Conservation (phyloP, 2,797 vertebrate genomes). For the Miichthys miiuy region DNA sequence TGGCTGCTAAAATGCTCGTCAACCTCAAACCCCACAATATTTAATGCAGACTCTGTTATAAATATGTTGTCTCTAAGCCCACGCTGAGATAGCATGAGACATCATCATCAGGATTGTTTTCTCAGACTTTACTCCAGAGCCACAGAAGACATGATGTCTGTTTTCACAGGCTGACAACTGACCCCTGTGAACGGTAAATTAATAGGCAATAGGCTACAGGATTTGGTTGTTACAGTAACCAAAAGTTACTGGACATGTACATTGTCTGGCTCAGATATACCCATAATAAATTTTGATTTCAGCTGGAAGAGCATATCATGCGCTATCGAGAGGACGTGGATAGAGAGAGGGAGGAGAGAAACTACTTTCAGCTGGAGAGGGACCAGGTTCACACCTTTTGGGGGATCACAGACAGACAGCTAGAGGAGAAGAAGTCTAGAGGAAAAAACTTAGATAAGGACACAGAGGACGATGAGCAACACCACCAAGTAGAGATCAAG, state of each 20-base stretch:
- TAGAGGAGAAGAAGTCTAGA: conserved; percentile 88
- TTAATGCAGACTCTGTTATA: background rate
- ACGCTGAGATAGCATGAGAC: background rate
- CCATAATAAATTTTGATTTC: conserved; percentile 24
- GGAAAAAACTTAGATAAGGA: conserved; percentile 88
- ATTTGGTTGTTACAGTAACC: background rate
- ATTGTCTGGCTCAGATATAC: background rate
- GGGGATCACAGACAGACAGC: conserved; percentile 86
- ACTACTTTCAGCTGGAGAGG: conserved; percentile 92
- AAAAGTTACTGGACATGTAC: background rate
- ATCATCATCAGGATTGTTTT: background rate
- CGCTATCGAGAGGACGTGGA: conserved; percentile 90
- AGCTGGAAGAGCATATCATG: conserved; percentile 88
- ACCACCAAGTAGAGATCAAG: conserved; percentile 93
- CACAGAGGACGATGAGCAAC: conserved; percentile 90
- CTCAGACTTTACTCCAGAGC: background rate
- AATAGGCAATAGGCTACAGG: background rate
- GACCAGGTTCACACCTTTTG: conserved; percentile 89
- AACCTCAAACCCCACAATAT: background rate
- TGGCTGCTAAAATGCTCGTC: background rate
- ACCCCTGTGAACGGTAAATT: background rate
- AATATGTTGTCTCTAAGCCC: background rate
- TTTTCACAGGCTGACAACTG: background rate
- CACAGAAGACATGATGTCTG: background rate
- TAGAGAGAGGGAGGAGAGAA: conserved; percentile 90